A percentile compares a stretch with the other conserved stretches of the same genome.
Conservation (phyloP, 2,888 invertebrate species). For the Pammene fasciana region DNA sequence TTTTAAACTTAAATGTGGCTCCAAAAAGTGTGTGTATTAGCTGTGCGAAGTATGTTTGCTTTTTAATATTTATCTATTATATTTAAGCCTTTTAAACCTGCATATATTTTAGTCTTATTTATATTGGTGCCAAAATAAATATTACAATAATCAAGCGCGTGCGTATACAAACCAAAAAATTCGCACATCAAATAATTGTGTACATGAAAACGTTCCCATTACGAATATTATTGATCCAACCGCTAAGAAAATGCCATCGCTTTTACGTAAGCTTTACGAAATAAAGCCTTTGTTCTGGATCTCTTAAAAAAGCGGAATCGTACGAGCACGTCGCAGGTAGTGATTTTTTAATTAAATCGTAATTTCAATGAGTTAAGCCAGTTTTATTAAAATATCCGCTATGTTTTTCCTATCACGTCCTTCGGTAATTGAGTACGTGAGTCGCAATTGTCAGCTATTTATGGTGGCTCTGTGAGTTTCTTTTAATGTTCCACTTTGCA, state of each 20-base stretch:
- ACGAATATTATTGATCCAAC: background rate
- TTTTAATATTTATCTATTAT: no score
- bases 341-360: slow-evolving; percentile 40
- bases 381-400: slow-evolving; percentile 46
- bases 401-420: slow-evolving; percentile 53
- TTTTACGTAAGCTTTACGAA: background rate
- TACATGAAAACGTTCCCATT: no score
- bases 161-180: no score
- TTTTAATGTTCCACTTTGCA: slow-evolving; percentile 64
- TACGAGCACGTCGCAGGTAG: slow-evolving; percentile 29
- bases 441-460: slow-evolving; percentile 60
- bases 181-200: no score
- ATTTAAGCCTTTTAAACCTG: no score
- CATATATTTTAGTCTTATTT: no score
- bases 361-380: slow-evolving; percentile 37
- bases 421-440: slow-evolving; percentile 66
- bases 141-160: no score
- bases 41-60: no score
- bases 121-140: no score
- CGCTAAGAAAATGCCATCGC: background rate
- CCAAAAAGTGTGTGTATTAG: no score
- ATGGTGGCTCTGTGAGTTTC: slow-evolving; percentile 52
- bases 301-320: slow-evolving; percentile 9
- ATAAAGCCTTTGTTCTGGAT: slow-evolving; percentile 18
- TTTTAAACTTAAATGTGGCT: no score